These are phyloP conservation scores for Sciurus carolinensis DNA, from an alignment of 2,797 vertebrate species.

Conservation along the genomic window DNA sequence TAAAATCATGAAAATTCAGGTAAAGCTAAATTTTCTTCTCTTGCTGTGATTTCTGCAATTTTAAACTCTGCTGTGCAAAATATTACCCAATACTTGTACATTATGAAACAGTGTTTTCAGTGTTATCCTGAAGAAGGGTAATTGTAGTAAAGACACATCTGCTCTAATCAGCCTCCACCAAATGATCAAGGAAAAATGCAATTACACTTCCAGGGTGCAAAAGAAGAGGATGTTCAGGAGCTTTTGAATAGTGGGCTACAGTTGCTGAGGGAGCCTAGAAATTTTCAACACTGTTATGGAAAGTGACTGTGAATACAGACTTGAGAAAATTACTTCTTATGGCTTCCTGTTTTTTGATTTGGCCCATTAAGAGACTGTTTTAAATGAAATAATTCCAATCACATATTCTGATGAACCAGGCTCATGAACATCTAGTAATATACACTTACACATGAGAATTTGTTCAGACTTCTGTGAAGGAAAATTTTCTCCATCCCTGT, in stretches of 20 bases:
- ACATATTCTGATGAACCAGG: neutral
- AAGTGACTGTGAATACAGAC: conserved; percentile 8
- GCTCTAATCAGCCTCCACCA: neutral
- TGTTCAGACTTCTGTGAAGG: conserved; percentile 8
- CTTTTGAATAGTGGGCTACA: neutral
- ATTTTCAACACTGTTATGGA: neutral
- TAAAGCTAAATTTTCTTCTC: neutral
- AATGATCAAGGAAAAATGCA: neutral
- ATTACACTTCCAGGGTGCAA: neutral
- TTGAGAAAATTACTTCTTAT: neutral
- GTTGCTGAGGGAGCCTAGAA: neutral
- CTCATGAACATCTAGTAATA: neutral
- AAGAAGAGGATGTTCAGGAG: neutral
- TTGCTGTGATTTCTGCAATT: conserved; percentile 28
- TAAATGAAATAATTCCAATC: conserved; percentile 44
- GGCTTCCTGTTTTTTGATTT: neutral
- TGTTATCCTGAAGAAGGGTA: neutral
- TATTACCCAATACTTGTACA: neutral
- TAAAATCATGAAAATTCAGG: conserved; percentile 63
- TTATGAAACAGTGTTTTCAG: neutral
- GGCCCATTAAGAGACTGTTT: neutral
- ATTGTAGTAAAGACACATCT: neutral
- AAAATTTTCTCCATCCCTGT: neutral
- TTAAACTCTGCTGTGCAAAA: conserved; percentile 16
- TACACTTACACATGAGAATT: neutral